Evolutionary conservation across 2,888 invertebrate genomes (phyloP), one percentile per base, ranked within the genome.

Genomic region (Tipula unca): DNA sequence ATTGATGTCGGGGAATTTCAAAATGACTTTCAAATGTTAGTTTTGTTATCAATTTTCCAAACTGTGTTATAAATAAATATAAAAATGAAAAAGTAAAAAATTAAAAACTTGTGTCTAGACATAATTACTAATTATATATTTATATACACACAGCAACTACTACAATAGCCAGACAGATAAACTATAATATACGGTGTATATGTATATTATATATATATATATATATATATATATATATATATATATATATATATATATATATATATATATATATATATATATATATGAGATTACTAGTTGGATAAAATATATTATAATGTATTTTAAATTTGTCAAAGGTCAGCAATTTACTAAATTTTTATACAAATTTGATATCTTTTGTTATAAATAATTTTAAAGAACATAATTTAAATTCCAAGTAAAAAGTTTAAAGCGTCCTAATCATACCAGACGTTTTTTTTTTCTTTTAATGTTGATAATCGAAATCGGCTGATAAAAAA

Each of bases 41-140:
- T 69, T 69, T 69, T 69, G 69, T 69, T 69, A 69, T 69, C 69
- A 69, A n/a, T 69, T 69, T 69, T 69, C 69, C 69, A 69, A 69
- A 69, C 69, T 69, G 25, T 25, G 69, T 25, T 69, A 69, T 69
- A 69, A 69, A 69, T 69, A 69, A 69, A 69, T 69, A 69, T 69
- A 25, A 69, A 69, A 69, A 69, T 14, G 0, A 25, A 69, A 69
- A 25, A 69, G 25, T 1, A 69, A 69, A 17, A 54, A 69, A 69
- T 25, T 25, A 6, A 8, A 69, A 25, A 69, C 25, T 25, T 69
- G 69, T 69, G 69, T 69, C 69, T 69, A 69, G 69, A 69, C 69
- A 69, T 69, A 69, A 69, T 69, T 69, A 69, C 69, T 69, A 69
- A 69, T 69, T 69, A 69, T 69, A 10, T 69, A 69, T 69, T 69